These are phyloP conservation scores for Sylvietta virens DNA, from an alignment of 2,113 vertebrate genomes.

Conservation along the genomic window DNA sequence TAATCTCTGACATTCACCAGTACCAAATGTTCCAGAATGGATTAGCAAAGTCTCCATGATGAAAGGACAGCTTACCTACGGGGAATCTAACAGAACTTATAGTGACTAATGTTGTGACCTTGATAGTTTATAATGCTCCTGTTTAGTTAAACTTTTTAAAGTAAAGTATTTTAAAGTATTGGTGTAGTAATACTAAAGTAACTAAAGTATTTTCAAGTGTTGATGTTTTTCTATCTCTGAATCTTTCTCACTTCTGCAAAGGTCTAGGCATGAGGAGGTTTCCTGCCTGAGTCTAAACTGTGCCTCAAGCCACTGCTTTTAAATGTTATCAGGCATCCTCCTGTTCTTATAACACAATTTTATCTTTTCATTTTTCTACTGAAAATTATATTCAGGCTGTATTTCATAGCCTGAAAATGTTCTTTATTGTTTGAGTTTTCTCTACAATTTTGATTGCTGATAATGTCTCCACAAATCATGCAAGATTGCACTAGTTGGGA, in stretches of 20 bases:
- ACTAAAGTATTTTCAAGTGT: no score
- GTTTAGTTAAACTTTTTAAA: not conserved
- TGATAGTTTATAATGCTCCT: not conserved
- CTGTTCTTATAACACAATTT: not conserved
- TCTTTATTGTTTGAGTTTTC: not conserved
- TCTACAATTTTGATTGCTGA: not conserved
- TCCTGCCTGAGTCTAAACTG: not conserved
- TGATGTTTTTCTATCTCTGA: not conserved
- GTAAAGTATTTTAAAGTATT: no score
- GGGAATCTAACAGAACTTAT: not conserved
- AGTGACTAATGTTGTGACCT: not conserved
- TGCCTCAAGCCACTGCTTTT: not conserved
- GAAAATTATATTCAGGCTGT: not conserved
- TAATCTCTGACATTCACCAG: not conserved
- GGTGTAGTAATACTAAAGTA: no score
- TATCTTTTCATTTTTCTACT: not conserved
- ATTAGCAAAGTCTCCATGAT: not conserved
- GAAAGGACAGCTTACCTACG: not conserved
- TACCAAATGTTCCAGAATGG: not conserved
- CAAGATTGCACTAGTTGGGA: not conserved
- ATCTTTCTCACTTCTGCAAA: not conserved
- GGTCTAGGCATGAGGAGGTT: not conserved
- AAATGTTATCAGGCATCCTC: not conserved
- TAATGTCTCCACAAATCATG: not conserved
- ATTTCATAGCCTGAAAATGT: not conserved